Conservation (phyloP, 2,888 invertebrate species). For the Steromphala cineraria region DNA sequence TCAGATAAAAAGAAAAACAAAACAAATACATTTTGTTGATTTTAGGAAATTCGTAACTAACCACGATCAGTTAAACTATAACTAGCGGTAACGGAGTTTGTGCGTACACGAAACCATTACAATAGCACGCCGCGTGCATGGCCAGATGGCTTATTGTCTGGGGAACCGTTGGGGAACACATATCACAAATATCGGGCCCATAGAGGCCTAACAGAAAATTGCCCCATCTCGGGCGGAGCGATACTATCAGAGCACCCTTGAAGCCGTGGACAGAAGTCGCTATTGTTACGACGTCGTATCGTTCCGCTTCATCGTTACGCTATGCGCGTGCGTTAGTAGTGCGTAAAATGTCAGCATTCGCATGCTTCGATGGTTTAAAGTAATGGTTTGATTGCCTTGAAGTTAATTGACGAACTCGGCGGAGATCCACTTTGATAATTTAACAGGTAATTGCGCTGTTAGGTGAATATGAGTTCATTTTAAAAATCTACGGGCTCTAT, state of each 20-base stretch:
- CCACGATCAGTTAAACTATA: not conserved
- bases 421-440: not conserved
- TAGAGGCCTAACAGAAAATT: conserved; percentile 11
- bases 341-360: not conserved
- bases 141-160: conserved; percentile 8
- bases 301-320: conserved; percentile 5
- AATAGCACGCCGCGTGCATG: not conserved
- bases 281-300: conserved; percentile 8
- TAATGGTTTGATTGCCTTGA: conserved; percentile 1
- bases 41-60: not conserved
- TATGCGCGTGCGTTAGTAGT: not conserved
- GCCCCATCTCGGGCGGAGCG: not conserved
- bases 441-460: not conserved
- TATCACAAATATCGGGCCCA: conserved; percentile 2
- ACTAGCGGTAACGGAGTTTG: not conserved
- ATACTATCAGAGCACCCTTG: not conserved
- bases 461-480: conserved; percentile 4
- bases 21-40: not conserved
- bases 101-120: not conserved
- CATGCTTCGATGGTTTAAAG: not conserved
- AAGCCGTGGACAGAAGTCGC: conserved; percentile 1
- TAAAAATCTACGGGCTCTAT: not conserved
- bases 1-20: not conserved
- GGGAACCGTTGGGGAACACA: not conserved
- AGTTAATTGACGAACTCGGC: not conserved